A percentile compares a stretch with the other conserved stretches of the same genome.
These are phyloP conservation scores for Epirrita christyi DNA, from an alignment of 2,888 invertebrate genomes.

Conservation along the genomic window DNA sequence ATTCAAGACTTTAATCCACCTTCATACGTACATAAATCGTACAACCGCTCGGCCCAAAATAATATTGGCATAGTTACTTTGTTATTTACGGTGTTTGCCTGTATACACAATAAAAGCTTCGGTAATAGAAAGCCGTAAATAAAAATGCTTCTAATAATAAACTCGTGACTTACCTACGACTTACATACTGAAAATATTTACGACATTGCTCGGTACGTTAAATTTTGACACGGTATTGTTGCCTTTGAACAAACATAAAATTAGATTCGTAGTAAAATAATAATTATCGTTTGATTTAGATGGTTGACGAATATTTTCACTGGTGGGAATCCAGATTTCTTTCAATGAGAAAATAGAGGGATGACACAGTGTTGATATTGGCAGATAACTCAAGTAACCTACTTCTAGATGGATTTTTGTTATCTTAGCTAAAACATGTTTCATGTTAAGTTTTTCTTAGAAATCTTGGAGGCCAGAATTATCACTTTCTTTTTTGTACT, in stretches of 20 bases:
- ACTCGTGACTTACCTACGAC: slow-evolving; percentile 17
- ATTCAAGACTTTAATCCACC: neutral
- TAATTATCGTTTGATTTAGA: neutral
- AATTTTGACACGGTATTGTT: slow-evolving; percentile 31
- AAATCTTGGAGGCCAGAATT: neutral
- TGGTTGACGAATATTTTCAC: too few species aligned
- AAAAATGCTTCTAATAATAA: slow-evolving; percentile 38
- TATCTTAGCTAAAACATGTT: neutral
- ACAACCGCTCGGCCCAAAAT: slow-evolving; percentile 45
- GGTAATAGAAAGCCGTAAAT: slow-evolving; percentile 39
- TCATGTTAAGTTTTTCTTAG: neutral
- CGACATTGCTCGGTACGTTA: slow-evolving; percentile 25
- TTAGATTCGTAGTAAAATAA: slow-evolving; percentile 7
- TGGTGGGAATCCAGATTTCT: too few species aligned
- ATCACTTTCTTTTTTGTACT: too few species aligned
- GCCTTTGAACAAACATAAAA: slow-evolving; percentile 15
- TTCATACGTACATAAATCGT: slow-evolving; percentile 3
- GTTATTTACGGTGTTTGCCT: slow-evolving; percentile 60
- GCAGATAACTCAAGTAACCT: too few species aligned
- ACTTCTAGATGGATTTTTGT: too few species aligned
- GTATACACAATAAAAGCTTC: slow-evolving; percentile 48
- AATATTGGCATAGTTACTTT: slow-evolving; percentile 57
- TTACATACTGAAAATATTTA: slow-evolving; percentile 25
- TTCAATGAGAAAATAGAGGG: too few species aligned
- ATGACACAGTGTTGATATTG: too few species aligned